Base-by-base conservation (phyloP, 2,888 invertebrate species). In the Eristalis arbustorum region DNA sequence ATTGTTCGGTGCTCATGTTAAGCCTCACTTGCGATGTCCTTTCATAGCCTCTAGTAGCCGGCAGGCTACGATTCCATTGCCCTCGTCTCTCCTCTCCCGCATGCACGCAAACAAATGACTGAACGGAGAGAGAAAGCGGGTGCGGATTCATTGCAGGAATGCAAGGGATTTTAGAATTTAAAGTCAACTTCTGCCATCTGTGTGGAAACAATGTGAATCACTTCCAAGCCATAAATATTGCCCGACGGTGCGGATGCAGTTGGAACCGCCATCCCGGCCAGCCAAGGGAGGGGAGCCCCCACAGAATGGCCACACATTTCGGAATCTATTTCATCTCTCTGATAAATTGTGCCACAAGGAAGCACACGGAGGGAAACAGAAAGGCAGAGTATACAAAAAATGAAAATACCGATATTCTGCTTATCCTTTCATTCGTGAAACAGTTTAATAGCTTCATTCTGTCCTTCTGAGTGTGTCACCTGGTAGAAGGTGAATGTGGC, bases 371-470 rank as follows among this genome's bases (percentile, higher is more conserved):
- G 14, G 61, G 49, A 76, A 49, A 67, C 22, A 31, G 66, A 59
- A 4, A 67, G n/a, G n/a, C 28, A 28, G 28, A 63, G n/a, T 8
- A 57, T 1, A 57, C 18, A 11, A 25, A 31, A 62, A 62, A 37
- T 37, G 37, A 37, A 37, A 37, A 62, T 34, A 57, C 67, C 62
- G 57, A 68, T 77, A 64, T 61, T 79, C 49, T 67, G 80, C 66
- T 80, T 84, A 81, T 72, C 72, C 23, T 68, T 49, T 84, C 76
- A 68, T 64, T 81, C 67, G 76, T 84, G 76, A 76, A 81, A 81
- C 72, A 49, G 49, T 81, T 80, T 75, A 84, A 84, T 84, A 64
- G 71, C 75, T 81, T 76, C 72, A 76, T 72, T 84, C 61, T 69
- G 56, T 66, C 61, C 64, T 31, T 31, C 66, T 66, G 42, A n/a